These are phyloP conservation scores for Nebria salina DNA, from an alignment of 2,888 invertebrate genomes.

Conservation along the genomic window DNA sequence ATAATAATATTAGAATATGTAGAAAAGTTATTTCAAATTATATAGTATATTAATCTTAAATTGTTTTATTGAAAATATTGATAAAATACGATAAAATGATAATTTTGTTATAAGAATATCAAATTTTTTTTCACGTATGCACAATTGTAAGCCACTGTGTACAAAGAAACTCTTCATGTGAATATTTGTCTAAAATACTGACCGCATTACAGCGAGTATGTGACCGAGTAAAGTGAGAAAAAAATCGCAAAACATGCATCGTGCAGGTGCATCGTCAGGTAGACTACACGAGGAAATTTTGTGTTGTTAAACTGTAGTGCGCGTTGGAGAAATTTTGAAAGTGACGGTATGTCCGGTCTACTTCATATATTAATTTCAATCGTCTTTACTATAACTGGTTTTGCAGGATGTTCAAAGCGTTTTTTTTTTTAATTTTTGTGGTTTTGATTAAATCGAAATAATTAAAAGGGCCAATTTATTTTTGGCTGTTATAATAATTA, in stretches of 20 bases:
- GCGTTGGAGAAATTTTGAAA: neutral
- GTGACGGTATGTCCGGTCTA: neutral
- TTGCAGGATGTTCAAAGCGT: neutral
- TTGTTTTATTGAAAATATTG: no score
- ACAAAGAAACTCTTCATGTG: neutral
- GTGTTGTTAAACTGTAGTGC: neutral
- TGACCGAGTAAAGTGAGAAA: neutral
- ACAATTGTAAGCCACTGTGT: neutral
- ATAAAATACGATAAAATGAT: no score
- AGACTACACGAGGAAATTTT: neutral
- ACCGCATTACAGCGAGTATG: conserved; percentile 1
- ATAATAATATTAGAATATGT: no score
- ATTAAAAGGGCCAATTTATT: neutral
- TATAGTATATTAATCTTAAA: no score
- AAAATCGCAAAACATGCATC: neutral
- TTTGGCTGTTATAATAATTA: neutral
- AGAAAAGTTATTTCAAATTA: no score
- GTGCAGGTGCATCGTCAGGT: neutral
- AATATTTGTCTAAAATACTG: neutral
- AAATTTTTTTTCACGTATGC: neutral
- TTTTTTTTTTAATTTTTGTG: neutral
- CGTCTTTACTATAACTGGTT: neutral
- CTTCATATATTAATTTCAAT: neutral
- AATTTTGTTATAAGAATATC: no score
- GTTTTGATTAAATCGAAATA: neutral